Conservation (phyloP, 2,888 invertebrate species). For the Scaptomyza parva region DNA sequence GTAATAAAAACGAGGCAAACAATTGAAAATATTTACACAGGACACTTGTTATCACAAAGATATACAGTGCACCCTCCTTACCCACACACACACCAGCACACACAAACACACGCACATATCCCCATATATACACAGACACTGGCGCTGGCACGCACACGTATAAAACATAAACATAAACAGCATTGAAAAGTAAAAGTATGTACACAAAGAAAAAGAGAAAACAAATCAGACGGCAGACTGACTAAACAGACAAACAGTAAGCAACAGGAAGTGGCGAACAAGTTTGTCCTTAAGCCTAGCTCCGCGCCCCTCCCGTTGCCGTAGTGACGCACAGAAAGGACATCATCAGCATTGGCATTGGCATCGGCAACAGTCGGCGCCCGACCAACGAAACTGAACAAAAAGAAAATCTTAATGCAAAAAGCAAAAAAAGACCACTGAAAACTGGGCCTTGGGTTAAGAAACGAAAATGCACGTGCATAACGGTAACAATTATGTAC, state of each 20-base stretch:
- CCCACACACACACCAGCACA: conserved; percentile 12
- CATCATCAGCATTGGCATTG: background rate
- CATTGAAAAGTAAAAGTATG: conserved; percentile 56
- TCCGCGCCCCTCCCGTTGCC: conserved; percentile 15
- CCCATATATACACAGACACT: conserved; percentile 4
- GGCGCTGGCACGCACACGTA: conserved; percentile 18
- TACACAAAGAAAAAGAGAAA: conserved; percentile 40
- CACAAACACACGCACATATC: conserved; percentile 15
- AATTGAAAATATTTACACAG: conserved; percentile 81
- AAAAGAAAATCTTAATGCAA: conserved; percentile 62
- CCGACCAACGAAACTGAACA: conserved; percentile 5
- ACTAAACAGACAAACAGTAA: conserved; percentile 51
- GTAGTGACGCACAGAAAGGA: background rate
- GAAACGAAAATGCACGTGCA: conserved; percentile 76
- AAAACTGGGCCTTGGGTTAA: conserved; percentile 33
- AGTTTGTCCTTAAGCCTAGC: conserved; percentile 42
- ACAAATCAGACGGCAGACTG: conserved; percentile 64
- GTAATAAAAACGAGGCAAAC: conserved; percentile 77
- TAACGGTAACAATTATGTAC: conserved; percentile 77
- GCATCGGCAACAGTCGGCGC: background rate
- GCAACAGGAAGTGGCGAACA: conserved; percentile 73
- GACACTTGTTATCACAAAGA: conserved; percentile 79
- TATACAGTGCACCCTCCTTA: conserved; percentile 23
- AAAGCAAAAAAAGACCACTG: conserved; percentile 33
- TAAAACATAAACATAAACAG: conserved; percentile 60